A percentile compares a stretch with the other conserved stretches of the same genome.
Evolutionary conservation across 2,797 vertebrate genomes (phyloP).

Genomic region (Anniella stebbinsi): DNA sequence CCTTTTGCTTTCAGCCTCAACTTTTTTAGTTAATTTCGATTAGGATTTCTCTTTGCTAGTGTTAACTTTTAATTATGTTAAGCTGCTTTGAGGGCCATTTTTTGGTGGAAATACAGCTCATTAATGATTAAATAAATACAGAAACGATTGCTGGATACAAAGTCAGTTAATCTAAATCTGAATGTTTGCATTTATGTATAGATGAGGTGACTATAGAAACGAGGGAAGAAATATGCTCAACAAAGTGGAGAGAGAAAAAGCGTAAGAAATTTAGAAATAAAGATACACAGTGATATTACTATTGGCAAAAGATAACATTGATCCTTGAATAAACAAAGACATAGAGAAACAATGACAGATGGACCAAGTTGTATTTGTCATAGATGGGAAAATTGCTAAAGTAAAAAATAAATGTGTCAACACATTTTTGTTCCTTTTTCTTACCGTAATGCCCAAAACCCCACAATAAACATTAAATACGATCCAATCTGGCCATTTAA

Average conservation of each 20-base stretch:
- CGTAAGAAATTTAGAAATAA: not conserved
- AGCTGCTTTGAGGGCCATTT: not conserved
- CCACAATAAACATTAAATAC: not conserved
- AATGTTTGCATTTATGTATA: not conserved
- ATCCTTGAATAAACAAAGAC: not conserved
- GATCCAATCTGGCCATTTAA: not conserved
- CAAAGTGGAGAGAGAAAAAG: not conserved
- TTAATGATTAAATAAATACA: not conserved
- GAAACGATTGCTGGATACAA: not conserved
- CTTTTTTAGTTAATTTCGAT: no score
- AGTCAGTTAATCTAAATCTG: not conserved
- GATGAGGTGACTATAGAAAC: not conserved
- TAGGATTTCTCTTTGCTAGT: not conserved
- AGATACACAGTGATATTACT: not conserved
- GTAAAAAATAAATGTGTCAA: not conserved
- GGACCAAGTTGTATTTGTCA: not conserved
- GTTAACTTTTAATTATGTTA: not conserved
- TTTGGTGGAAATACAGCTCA: not conserved
- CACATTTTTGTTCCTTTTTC: not conserved
- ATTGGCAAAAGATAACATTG: not conserved
- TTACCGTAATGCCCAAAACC: not conserved
- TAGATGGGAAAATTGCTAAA: not conserved
- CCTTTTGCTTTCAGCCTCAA: no score
- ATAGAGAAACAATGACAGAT: not conserved
- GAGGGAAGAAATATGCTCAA: not conserved